phyloP scores from a whole-genome alignment of 2,888 invertebrate genomes.

The Oscheius sp. region DNA sequence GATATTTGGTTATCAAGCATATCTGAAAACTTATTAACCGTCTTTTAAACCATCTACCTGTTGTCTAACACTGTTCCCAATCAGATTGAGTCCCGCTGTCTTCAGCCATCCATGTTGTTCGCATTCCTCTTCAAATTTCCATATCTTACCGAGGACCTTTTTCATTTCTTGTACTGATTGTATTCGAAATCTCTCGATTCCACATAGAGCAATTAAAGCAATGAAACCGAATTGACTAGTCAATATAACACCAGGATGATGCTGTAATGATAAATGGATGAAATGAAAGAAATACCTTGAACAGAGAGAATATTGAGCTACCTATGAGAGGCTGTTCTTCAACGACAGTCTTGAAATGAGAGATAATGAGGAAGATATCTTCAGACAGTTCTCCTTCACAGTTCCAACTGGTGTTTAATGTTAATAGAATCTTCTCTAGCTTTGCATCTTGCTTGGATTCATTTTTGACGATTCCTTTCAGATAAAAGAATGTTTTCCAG shows the following conservation, averaged over 20 bases:
- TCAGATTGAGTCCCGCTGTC: background rate
- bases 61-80: background rate
- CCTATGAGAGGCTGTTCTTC: background rate
- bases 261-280: background rate
- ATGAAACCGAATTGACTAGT: conserved; percentile 19
- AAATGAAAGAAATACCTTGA: conserved; percentile 8
- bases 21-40: background rate
- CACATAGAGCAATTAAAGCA: background rate
- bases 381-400: background rate
- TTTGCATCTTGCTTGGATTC: too few relatives aligned
- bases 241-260: conserved; percentile 6
- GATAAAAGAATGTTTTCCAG: too few relatives aligned
- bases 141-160: conserved; percentile 37
- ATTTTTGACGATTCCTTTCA: too few relatives aligned
- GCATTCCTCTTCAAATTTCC: conserved; percentile 37
- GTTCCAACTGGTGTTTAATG: conserved; percentile 5
- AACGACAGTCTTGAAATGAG: background rate
- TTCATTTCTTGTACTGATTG: conserved; percentile 36
- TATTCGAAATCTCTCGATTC: conserved; percentile 22
- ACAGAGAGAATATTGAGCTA: conserved; percentile 7
- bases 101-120: conserved; percentile 44
- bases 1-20: background rate
- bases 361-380: background rate
- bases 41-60: background rate
- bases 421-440: too few relatives aligned